Conservation (phyloP, 2,113 vertebrate species). For the Ardeotis arabs region DNA sequence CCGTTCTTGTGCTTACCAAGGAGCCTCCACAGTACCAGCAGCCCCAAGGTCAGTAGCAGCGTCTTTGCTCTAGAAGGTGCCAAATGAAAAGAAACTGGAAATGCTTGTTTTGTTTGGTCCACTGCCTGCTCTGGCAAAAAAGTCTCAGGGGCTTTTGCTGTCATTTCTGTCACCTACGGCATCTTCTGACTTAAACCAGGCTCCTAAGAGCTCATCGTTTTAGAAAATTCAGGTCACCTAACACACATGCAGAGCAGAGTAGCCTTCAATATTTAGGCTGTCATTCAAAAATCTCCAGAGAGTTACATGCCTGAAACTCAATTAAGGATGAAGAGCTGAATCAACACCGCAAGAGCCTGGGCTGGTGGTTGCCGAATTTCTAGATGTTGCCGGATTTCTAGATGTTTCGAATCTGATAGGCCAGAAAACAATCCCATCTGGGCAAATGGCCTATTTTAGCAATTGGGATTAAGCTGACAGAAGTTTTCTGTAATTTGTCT, state of each 20-base stretch:
- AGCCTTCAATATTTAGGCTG: constrained; percentile 32
- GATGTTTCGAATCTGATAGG: not conserved
- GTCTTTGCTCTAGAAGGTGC: not conserved
- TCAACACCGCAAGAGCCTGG: not conserved
- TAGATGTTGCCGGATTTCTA: not conserved
- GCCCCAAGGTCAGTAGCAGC: not conserved
- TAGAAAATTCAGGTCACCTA: constrained; percentile 44
- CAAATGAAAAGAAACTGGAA: not conserved
- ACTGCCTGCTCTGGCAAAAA: not conserved
- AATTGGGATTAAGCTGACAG: constrained; percentile 44
- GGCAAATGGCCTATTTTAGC: constrained; percentile 21
- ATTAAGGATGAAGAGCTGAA: constrained; percentile 55
- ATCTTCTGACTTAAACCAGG: constrained; percentile 2
- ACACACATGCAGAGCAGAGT: not conserved
- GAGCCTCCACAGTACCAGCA: not conserved
- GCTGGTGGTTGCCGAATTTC: not conserved
- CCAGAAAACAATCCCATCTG: constrained; percentile 37
- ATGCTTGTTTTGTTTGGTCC: not conserved
- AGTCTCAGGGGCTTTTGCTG: not conserved
- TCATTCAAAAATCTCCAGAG: constrained; percentile 36
- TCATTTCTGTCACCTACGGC: not conserved
- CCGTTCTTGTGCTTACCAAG: accelerated
- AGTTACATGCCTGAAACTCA: constrained; percentile 14
- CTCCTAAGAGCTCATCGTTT: not conserved
- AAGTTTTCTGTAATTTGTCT: constrained; percentile 61